A percentile compares a stretch with the other conserved stretches of the same genome.
Evolutionary conservation across 2,888 invertebrate genomes (phyloP).

Genomic region (Entomobrya multifasciata): DNA sequence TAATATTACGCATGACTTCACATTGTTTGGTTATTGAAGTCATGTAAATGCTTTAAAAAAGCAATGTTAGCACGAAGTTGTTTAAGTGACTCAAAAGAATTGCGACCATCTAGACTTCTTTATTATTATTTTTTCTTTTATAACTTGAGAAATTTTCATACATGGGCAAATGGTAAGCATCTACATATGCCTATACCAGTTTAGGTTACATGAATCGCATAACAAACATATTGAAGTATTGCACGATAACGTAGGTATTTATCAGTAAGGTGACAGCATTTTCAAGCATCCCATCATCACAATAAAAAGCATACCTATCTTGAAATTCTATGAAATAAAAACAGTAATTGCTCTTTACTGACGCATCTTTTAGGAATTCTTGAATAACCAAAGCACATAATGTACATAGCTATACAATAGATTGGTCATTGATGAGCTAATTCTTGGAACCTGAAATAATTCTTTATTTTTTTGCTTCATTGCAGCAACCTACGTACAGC

Average conservation of each 20-base stretch:
- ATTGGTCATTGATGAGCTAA: constrained; percentile 4
- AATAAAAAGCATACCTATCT: too few relatives aligned
- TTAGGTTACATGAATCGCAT: too few relatives aligned
- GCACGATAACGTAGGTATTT: background rate
- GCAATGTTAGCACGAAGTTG: too few relatives aligned
- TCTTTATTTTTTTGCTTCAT: constrained; percentile 31
- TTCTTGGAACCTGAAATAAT: constrained; percentile 54
- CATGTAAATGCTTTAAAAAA: too few relatives aligned
- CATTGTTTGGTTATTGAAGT: background rate
- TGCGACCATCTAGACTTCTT: background rate
- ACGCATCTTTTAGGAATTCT: constrained; percentile 59
- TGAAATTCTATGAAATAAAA: too few relatives aligned
- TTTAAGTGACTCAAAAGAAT: background rate
- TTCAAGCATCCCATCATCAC: too few relatives aligned
- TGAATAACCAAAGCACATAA: background rate
- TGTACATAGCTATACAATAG: background rate
- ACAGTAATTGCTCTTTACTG: constrained; percentile 53
- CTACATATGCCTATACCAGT: too few relatives aligned
- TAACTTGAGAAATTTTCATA: too few relatives aligned
- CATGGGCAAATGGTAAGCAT: too few relatives aligned
- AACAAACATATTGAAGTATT: background rate
- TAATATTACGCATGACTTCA: background rate
- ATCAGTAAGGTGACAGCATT: background rate
- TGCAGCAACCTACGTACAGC: too few relatives aligned
- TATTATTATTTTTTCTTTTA: too few relatives aligned